phyloP scores from a whole-genome alignment of 2,797 vertebrate genomes.

The Clarias platycephalus region DNA sequence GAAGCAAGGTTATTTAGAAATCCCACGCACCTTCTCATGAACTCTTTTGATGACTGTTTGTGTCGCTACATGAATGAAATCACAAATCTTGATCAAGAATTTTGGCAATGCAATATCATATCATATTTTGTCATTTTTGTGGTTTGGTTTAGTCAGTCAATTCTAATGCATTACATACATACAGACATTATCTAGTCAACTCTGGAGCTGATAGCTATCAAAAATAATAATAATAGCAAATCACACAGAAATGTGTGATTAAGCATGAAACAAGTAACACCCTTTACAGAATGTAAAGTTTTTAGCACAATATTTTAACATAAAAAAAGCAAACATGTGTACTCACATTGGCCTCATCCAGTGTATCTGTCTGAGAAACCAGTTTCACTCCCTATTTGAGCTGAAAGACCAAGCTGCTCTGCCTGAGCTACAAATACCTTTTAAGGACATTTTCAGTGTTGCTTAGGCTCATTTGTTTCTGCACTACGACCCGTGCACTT shows the following conservation, averaged over 20 bases:
- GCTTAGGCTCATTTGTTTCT: conserved; percentile 64
- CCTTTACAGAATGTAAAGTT: neutral
- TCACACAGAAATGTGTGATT: neutral
- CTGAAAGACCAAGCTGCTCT: conserved; percentile 55
- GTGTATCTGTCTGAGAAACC: conserved; percentile 50
- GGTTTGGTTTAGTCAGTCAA: neutral
- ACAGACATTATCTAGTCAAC: neutral
- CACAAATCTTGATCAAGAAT: neutral
- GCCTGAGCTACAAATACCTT: conserved; percentile 65
- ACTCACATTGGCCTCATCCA: conserved; percentile 32
- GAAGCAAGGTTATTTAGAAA: neutral
- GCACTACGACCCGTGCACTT: conserved; percentile 49
- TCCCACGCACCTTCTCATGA: neutral
- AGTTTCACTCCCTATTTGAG: conserved; percentile 57
- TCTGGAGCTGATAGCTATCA: neutral
- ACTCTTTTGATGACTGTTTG: neutral
- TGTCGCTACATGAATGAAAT: neutral
- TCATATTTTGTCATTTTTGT: neutral
- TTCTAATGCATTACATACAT: neutral
- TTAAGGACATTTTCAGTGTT: conserved; percentile 73
- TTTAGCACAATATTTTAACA: neutral
- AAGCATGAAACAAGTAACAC: neutral
- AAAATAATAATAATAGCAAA: neutral
- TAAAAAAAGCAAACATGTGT: conserved; percentile 8
- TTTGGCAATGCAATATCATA: neutral